These are phyloP conservation scores for Pycnomerus fuliginosus DNA, from an alignment of 2,888 invertebrate genomes.

Conservation along the genomic window DNA sequence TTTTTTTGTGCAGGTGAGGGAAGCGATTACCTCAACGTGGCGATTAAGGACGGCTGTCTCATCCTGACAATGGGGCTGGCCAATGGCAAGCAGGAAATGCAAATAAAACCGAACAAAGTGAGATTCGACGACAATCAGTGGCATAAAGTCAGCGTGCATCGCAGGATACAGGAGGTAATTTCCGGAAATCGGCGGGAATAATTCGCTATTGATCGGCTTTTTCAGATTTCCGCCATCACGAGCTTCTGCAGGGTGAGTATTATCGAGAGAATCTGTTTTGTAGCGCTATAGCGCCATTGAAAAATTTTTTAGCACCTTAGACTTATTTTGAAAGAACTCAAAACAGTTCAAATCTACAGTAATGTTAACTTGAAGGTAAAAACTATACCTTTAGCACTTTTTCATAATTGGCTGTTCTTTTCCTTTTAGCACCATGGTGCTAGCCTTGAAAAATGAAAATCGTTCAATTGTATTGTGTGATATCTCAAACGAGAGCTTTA, in stretches of 20 bases:
- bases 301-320: too few species aligned
- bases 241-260: slow-evolving; percentile 86
- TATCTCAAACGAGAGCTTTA: too few species aligned
- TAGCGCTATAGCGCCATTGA: too few species aligned
- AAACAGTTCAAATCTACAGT: too few species aligned
- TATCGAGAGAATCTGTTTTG: too few species aligned
- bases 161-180: slow-evolving; percentile 86
- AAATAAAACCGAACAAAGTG: slow-evolving; percentile 82
- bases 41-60: slow-evolving; percentile 85
- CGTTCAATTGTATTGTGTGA: too few species aligned
- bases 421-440: too few species aligned
- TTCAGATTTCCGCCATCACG: slow-evolving; percentile 82
- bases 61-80: slow-evolving; percentile 88
- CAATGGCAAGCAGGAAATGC: slow-evolving; percentile 86
- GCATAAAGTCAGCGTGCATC: slow-evolving; percentile 89
- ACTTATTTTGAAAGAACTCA: too few species aligned
- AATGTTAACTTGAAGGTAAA: too few species aligned
- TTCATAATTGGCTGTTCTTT: too few species aligned
- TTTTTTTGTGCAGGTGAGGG: slow-evolving; percentile 69
- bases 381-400: too few species aligned
- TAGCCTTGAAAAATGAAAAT: too few species aligned
- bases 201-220: slow-evolving; percentile 48
- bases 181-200: neutral
- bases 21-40: slow-evolving; percentile 85
- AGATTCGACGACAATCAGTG: slow-evolving; percentile 95